Percentiles rank a stretch among this genome's conserved stretches.
Evolutionary conservation across 2,888 invertebrate genomes (phyloP).

Genomic region (Tachina grossa): DNA sequence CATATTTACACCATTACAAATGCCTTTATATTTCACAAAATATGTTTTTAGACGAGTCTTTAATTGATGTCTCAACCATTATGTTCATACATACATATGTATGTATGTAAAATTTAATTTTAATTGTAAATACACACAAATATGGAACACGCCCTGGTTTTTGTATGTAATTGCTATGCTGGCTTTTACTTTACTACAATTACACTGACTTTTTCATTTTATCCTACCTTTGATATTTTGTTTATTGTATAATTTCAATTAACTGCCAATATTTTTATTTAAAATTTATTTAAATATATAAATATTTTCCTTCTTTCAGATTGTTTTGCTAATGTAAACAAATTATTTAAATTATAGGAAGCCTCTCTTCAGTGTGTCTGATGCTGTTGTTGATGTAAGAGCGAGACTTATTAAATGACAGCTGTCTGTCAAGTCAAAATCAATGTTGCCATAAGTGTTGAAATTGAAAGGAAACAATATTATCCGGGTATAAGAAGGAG

Average conservation of each 20-base stretch:
- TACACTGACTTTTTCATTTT: neutral
- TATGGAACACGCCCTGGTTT: constrained; percentile 60
- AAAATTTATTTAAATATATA: constrained; percentile 4
- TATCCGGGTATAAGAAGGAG: neutral
- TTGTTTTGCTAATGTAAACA: constrained; percentile 63
- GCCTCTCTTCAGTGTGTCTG: constrained; percentile 60
- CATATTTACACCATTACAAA: no score
- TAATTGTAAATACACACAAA: neutral
- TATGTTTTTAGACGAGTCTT: constrained; percentile 3
- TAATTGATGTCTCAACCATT: neutral
- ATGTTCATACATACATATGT: neutral
- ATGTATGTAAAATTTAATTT: no score
- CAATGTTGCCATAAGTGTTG: neutral
- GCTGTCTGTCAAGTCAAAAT: neutral
- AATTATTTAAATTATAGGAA: constrained; percentile 66
- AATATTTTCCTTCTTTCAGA: constrained; percentile 20
- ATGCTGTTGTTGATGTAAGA: neutral
- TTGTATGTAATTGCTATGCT: neutral
- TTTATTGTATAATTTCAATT: constrained; percentile 21
- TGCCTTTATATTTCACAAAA: neutral
- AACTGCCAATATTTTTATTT: constrained; percentile 15
- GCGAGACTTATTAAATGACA: neutral
- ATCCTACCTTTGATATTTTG: constrained; percentile 7
- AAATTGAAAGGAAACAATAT: neutral
- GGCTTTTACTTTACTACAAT: neutral